phyloP scores from a whole-genome alignment of 2,888 invertebrate species.

The Apomyelois bistriatella region DNA sequence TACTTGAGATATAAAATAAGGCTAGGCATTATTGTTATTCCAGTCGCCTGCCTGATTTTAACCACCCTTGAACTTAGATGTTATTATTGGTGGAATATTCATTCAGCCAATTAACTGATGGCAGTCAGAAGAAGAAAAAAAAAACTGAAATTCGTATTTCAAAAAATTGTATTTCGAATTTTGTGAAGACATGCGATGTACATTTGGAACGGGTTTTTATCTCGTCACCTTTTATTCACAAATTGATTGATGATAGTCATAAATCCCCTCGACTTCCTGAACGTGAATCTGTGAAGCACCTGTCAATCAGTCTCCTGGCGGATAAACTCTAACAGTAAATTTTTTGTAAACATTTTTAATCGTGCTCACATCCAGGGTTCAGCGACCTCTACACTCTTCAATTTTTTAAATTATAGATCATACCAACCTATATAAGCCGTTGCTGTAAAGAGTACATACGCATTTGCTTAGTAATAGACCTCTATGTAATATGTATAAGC shows the following conservation, averaged over 20 bases:
- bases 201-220: not conserved
- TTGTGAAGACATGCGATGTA: not conserved
- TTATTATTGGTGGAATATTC: too few species aligned
- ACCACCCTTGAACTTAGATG: too few species aligned
- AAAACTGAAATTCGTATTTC: too few species aligned
- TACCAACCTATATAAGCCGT: slow-evolving; percentile 25
- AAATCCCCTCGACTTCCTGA: not conserved
- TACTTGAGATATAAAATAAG: too few species aligned
- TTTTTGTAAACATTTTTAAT: slow-evolving; percentile 11
- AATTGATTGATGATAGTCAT: slow-evolving; percentile 4
- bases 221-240: not conserved
- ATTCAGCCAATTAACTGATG: too few species aligned
- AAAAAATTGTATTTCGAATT: not conserved
- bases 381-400: slow-evolving; percentile 20
- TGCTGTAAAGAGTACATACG: slow-evolving; percentile 17
- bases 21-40: too few species aligned
- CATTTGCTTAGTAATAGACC: slow-evolving; percentile 18
- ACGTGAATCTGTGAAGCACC: not conserved
- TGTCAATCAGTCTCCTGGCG: slow-evolving; percentile 6
- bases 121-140: too few species aligned
- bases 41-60: too few species aligned
- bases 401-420: slow-evolving; percentile 25
- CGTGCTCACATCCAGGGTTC: slow-evolving; percentile 16
- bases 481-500: not conserved
- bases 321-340: slow-evolving; percentile 10